Percentiles rank a stretch among this genome's conserved stretches.
phyloP scores from a whole-genome alignment of 2,888 invertebrate genomes.

The Sycophila texana region DNA sequence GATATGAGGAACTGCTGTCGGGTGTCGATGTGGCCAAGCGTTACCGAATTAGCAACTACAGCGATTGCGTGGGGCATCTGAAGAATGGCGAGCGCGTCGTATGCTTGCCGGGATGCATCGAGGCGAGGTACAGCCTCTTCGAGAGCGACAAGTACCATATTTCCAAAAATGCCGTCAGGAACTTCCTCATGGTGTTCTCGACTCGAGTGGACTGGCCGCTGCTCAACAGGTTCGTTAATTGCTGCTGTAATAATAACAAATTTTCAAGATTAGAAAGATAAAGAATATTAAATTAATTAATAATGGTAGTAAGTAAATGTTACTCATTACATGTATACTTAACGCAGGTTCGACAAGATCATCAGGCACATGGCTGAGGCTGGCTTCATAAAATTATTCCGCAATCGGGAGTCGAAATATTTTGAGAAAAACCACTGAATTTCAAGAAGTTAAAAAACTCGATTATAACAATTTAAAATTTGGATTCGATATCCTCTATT shows the following conservation, averaged over 20 bases:
- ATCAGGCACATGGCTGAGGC: constrained; percentile 11
- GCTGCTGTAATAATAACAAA: too few species aligned
- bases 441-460: neutral
- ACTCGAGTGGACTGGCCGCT: constrained; percentile 30
- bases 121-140: neutral
- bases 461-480: neutral
- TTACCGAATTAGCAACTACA: neutral
- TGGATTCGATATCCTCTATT: neutral
- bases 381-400: constrained; percentile 14
- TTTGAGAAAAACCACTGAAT: neutral
- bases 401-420: constrained; percentile 1
- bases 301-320: too few species aligned
- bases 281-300: too few species aligned
- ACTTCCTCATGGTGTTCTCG: constrained; percentile 18
- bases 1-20: constrained; percentile 8
- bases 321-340: too few species aligned
- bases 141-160: constrained; percentile 12
- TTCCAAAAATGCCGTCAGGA: neutral
- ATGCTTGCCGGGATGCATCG: constrained; percentile 19
- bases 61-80: neutral
- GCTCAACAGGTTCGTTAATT: neutral
- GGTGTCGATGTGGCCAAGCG: neutral
- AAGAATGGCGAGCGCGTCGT: neutral
- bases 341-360: neutral
- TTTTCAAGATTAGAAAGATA: too few species aligned